phyloP scores from a whole-genome alignment of 1,140 invertebrate genomes.

The Meloidogyne floridensis region DNA sequence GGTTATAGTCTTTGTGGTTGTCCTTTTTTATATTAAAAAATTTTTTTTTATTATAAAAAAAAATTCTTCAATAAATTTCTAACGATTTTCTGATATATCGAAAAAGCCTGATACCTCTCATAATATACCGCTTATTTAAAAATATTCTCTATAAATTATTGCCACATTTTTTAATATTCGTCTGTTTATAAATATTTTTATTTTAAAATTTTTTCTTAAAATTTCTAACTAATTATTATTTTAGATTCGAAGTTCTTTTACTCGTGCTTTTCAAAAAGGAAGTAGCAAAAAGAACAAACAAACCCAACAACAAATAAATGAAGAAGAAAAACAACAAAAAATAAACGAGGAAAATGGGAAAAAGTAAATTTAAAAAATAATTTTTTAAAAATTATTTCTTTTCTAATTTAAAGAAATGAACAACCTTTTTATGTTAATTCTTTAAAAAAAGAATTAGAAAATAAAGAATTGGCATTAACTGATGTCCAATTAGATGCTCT shows the following conservation, averaged over 20 bases:
- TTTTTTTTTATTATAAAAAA: too few relatives aligned
- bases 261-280: constrained; percentile 88
- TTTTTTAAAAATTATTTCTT: neutral
- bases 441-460: constrained; percentile 86
- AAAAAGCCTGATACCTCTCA: too few relatives aligned
- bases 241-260: constrained; percentile 89
- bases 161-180: too few relatives aligned
- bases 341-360: neutral
- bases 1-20: neutral
- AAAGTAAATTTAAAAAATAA: neutral
- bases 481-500: constrained; percentile 92
- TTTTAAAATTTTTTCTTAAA: neutral
- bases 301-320: constrained; percentile 66
- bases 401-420: neutral
- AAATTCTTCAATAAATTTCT: too few relatives aligned
- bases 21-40: neutral
- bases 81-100: too few relatives aligned
- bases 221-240: constrained; percentile 12
- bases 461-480: constrained; percentile 92
- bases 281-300: constrained; percentile 70
- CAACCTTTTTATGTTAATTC: constrained; percentile 6
- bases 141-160: too few relatives aligned
- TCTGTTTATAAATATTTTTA: neutral
- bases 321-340: constrained; percentile 1
- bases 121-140: too few relatives aligned